Evolutionary conservation across 2,888 invertebrate species (phyloP).

Genomic region (Diogma glabrata): DNA sequence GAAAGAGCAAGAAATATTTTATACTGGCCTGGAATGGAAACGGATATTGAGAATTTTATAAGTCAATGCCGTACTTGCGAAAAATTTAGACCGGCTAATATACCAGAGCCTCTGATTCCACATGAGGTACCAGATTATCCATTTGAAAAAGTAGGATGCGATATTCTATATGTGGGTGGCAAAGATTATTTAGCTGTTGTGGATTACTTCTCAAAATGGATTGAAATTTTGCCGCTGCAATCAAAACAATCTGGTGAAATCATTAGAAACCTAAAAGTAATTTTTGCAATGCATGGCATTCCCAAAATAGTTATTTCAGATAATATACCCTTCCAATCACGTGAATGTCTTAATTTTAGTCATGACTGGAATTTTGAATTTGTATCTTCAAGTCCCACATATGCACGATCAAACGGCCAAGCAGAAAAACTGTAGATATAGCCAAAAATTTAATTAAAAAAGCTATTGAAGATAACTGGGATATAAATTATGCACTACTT

Average conservation of each 20-base stretch:
- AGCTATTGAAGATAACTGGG: no score
- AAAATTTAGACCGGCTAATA: not conserved
- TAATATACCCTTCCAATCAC: not conserved
- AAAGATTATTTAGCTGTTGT: slow-evolving; percentile 19
- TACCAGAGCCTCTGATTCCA: not conserved
- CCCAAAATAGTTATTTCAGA: not conserved
- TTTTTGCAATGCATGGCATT: not conserved
- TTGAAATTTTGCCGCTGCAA: slow-evolving; percentile 14
- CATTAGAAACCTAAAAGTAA: not conserved
- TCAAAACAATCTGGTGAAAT: not conserved
- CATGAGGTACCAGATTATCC: not conserved
- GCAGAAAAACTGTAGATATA: no score
- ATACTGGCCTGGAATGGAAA: not conserved
- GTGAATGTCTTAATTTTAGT: not conserved
- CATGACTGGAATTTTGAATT: not conserved
- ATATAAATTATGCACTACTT: no score
- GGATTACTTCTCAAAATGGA: slow-evolving; percentile 20
- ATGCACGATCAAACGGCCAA: not conserved
- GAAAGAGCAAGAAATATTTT: not conserved
- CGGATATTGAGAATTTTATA: not conserved
- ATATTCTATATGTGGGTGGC: not conserved
- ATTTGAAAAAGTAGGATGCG: not conserved
- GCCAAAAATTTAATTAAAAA: no score
- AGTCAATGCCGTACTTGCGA: not conserved
- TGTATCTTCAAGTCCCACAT: not conserved